Base-by-base conservation (phyloP, 2,888 invertebrate species). In the Erynnis tages region DNA sequence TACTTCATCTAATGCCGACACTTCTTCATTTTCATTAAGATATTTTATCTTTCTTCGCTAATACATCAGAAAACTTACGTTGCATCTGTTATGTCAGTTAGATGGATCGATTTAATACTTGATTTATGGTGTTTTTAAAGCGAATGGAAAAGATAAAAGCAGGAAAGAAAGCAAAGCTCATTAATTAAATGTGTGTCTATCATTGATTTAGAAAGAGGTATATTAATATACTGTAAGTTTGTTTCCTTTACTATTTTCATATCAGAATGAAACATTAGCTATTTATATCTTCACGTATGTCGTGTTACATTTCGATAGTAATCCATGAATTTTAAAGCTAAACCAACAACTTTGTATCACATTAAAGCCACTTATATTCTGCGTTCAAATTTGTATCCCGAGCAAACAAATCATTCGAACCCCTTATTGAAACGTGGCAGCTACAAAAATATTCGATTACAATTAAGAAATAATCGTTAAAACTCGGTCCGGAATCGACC, bases 401-500 rank as follows among this genome's bases (percentile, higher is more conserved):
- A 13, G 6, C n/a, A 30, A 30, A 32, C 30, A 14, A 14, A 14
- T 32, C 7, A 8, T 17, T 19, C 2, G 37, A 21, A 21, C 10
- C 3, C 11, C 6, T 19, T 35, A 1, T 16, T 35, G 19, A 14
- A 30, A 21, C 44, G 7, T 30, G 30, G 14, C 25, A 13, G 25
- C 29, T 29, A 30, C 13, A 45, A 35, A 25, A 27, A 50, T 16
- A 50, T 19, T 27, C 19, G 17, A 43, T 21, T 29, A 29, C 43
- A 27, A 54, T 47, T 54, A 40, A 47, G 35, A 30, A 47, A 47
- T 53, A 11, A 47, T 54, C 47, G 47, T 54, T 40, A 29, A 27
- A 46, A 46, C 32, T 40, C 21, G 17, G 17, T 13, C 16, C 40
- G 17, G 27, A 37, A 27, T 14, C 37, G 19, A 25, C 14, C 25